A percentile compares a stretch with the other conserved stretches of the same genome.
These are phyloP conservation scores for Mallotus villosus DNA, from an alignment of 2,797 vertebrate species.

Conservation along the genomic window DNA sequence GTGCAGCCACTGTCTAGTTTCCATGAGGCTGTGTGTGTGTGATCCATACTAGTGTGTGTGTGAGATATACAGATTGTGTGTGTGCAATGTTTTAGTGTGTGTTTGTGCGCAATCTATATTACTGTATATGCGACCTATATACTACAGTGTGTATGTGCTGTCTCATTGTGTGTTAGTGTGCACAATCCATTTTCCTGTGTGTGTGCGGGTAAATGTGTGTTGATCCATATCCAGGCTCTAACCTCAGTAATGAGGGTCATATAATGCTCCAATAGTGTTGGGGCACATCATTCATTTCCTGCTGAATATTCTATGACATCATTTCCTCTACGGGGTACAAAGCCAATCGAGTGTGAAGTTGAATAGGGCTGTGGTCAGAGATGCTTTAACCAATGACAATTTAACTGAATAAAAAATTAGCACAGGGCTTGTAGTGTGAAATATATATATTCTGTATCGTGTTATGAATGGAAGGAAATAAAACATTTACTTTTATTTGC, in stretches of 20 bases:
- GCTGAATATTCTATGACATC: constrained; percentile 36
- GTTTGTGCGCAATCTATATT: constrained; percentile 37
- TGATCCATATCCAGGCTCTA: constrained; percentile 17
- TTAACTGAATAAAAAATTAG: too few species aligned
- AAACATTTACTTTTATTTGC: too few species aligned
- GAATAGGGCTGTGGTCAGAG: not conserved
- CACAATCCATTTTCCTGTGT: constrained; percentile 3
- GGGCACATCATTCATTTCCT: constrained; percentile 13
- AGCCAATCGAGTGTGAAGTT: constrained; percentile 14
- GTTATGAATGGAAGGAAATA: too few species aligned
- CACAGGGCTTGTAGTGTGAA: too few species aligned
- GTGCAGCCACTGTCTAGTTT: constrained; percentile 10
- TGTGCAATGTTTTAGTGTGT: constrained; percentile 1
- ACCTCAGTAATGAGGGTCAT: constrained; percentile 36
- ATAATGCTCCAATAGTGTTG: constrained; percentile 17
- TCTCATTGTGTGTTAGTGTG: constrained; percentile 7
- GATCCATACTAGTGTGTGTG: constrained; percentile 2
- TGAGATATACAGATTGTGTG: not conserved
- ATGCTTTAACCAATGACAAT: not conserved
- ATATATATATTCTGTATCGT: too few species aligned
- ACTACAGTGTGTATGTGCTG: not conserved
- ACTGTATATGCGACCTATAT: constrained; percentile 13
- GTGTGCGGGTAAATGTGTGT: not conserved
- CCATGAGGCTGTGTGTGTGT: not conserved
- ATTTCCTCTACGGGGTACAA: constrained; percentile 34